These are phyloP conservation scores for Callimico goeldii DNA, from an alignment of 2,797 vertebrate genomes.

Conservation along the genomic window DNA sequence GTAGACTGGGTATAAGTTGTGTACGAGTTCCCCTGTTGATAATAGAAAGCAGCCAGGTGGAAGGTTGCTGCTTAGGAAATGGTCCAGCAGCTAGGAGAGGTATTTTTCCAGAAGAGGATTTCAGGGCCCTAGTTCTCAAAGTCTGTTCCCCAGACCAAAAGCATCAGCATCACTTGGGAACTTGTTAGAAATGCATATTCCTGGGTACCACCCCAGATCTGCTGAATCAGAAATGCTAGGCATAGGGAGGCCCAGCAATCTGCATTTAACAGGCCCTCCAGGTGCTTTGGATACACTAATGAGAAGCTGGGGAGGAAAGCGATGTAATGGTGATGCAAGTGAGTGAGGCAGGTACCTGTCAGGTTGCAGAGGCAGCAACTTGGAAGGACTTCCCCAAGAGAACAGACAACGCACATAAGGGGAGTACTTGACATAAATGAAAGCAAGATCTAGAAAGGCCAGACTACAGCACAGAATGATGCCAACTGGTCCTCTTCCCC, in stretches of 20 bases:
- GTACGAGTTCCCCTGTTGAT: not conserved
- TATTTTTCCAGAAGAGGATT: not conserved
- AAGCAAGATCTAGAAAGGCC: not conserved
- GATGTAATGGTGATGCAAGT: not conserved
- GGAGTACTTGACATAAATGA: not conserved
- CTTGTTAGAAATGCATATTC: not conserved
- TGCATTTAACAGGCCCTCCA: not conserved
- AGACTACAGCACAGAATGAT: not conserved
- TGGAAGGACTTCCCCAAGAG: not conserved
- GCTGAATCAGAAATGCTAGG: not conserved
- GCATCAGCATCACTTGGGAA: not conserved
- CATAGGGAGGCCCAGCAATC: not conserved
- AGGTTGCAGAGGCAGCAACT: not conserved
- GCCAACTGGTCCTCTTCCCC: not conserved
- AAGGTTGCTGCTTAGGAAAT: not conserved
- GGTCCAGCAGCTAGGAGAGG: not conserved
- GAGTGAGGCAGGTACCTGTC: not conserved
- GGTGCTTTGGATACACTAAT: not conserved
- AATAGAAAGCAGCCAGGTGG: not conserved
- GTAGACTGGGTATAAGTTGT: not conserved
- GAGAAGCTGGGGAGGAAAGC: not conserved
- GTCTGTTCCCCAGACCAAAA: not conserved
- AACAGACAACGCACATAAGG: not conserved
- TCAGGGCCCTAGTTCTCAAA: not conserved
- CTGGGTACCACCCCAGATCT: not conserved